Evolutionary conservation across 2,888 invertebrate species (phyloP).

Genomic region (Athalia rosae): DNA sequence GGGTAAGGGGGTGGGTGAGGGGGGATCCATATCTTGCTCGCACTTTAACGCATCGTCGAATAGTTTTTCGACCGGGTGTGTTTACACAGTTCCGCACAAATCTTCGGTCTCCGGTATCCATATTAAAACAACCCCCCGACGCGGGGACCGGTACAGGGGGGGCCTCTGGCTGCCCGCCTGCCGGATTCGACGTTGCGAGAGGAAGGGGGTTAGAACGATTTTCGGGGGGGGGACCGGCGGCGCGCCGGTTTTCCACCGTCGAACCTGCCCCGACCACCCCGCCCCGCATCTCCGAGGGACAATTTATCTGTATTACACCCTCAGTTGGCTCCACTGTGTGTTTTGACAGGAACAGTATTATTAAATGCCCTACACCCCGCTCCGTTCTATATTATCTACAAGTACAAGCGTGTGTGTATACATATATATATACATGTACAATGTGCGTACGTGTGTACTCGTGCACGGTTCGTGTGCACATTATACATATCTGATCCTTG

Average conservation of each 20-base stretch:
- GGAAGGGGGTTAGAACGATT: neutral
- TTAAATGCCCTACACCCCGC: slow-evolving; percentile 64
- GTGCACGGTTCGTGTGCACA: too few relatives aligned
- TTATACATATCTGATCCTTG: slow-evolving; percentile 70
- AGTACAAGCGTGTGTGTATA: too few relatives aligned
- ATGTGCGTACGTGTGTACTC: too few relatives aligned
- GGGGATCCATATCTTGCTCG: slow-evolving; percentile 55
- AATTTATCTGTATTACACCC: slow-evolving; percentile 73
- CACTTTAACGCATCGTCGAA: slow-evolving; percentile 57
- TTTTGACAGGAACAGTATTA: slow-evolving; percentile 74
- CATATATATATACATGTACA: too few relatives aligned
- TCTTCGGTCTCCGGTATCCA: slow-evolving; percentile 58
- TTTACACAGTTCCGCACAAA: slow-evolving; percentile 62
- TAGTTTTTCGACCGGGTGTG: slow-evolving; percentile 36
- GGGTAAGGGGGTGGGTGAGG: too few relatives aligned
- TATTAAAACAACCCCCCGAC: slow-evolving; percentile 60
- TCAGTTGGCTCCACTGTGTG: slow-evolving; percentile 70
- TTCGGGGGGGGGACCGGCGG: slow-evolving; percentile 48
- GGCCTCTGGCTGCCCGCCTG: neutral
- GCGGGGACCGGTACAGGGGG: slow-evolving; percentile 5
- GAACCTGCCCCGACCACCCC: slow-evolving; percentile 46
- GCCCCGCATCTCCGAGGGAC: slow-evolving; percentile 63
- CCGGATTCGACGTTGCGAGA: too few relatives aligned
- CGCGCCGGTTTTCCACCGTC: slow-evolving; percentile 45
- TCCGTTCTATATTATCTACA: too few relatives aligned